These are phyloP conservation scores for Lethenteron camtschaticum DNA, from an alignment of 2,113 vertebrate species.

Conservation along the genomic window DNA sequence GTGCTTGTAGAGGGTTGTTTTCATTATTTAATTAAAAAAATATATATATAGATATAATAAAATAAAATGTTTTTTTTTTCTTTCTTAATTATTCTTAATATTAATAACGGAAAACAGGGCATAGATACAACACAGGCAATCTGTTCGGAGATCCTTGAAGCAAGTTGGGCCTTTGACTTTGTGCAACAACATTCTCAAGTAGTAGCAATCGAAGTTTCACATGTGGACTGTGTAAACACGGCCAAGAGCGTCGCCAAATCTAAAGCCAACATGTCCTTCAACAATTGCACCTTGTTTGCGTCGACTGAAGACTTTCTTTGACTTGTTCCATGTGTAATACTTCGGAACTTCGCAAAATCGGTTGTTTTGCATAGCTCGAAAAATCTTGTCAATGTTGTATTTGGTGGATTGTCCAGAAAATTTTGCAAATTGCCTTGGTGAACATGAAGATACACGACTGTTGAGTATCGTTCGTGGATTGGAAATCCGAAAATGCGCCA, in stretches of 20 bases:
- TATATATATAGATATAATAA: too few relatives aligned
- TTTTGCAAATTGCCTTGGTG: background rate
- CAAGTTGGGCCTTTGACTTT: background rate
- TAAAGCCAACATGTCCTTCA: background rate
- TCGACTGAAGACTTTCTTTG: background rate
- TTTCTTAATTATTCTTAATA: too few relatives aligned
- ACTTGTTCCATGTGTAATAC: background rate
- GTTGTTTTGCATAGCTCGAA: background rate
- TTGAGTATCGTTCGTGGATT: background rate
- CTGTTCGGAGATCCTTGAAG: too few relatives aligned
- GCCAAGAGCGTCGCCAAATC: background rate
- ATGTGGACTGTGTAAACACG: background rate
- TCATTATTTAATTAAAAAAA: too few relatives aligned
- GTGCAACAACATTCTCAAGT: background rate
- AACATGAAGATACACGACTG: background rate
- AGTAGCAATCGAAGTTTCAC: background rate
- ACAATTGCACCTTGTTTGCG: background rate
- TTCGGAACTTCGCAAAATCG: background rate
- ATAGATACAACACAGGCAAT: too few relatives aligned
- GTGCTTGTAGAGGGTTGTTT: too few relatives aligned
- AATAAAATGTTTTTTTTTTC: too few relatives aligned
- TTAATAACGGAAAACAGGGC: too few relatives aligned
- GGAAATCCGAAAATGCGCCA: background rate
- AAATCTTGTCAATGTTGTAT: background rate
- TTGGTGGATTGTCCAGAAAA: background rate